These are phyloP conservation scores for Platichthys stellatus DNA, from an alignment of 2,113 vertebrate species.

Conservation along the genomic window DNA sequence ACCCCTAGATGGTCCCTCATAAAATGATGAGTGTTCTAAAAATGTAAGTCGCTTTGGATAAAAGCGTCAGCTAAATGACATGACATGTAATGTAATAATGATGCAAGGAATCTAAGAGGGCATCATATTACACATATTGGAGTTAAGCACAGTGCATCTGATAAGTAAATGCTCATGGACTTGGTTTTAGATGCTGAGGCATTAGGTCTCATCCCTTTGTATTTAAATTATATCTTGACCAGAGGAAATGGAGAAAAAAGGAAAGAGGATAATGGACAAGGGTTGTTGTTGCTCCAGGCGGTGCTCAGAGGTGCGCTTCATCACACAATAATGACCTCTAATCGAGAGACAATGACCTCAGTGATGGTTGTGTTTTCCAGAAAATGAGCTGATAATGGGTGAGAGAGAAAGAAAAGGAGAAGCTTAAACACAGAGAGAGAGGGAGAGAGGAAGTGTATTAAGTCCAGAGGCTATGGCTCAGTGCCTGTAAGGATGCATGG, in stretches of 20 bases:
- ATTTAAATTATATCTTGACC: conserved; percentile 16
- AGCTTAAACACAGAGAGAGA: not conserved
- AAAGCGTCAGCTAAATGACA: too few species aligned
- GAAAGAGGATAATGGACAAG: conserved; percentile 20
- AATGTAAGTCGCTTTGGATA: too few species aligned
- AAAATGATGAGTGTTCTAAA: too few species aligned
- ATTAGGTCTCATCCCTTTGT: conserved; percentile 5
- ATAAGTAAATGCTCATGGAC: conserved; percentile 11
- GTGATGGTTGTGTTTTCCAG: conserved; percentile 38
- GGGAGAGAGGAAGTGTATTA: conserved; percentile 25
- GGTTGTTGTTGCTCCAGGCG: conserved; percentile 35
- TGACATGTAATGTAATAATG: too few species aligned
- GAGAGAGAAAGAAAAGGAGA: conserved; percentile 10
- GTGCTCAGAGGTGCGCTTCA: conserved; percentile 38
- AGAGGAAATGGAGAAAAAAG: conserved; percentile 12
- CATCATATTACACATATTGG: too few species aligned
- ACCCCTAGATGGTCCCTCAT: too few species aligned
- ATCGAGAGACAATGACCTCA: conserved; percentile 43
- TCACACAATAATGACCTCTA: conserved; percentile 48
- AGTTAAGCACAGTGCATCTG: not conserved
- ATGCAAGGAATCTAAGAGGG: conserved; percentile 7
- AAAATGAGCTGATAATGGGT: conserved; percentile 30
- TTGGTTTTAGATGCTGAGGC: not conserved
- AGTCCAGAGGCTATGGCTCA: conserved; percentile 33
- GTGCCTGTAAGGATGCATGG: conserved; percentile 35